phyloP scores from a whole-genome alignment of 2,797 vertebrate species.

The Orientallactaga sibirica region DNA sequence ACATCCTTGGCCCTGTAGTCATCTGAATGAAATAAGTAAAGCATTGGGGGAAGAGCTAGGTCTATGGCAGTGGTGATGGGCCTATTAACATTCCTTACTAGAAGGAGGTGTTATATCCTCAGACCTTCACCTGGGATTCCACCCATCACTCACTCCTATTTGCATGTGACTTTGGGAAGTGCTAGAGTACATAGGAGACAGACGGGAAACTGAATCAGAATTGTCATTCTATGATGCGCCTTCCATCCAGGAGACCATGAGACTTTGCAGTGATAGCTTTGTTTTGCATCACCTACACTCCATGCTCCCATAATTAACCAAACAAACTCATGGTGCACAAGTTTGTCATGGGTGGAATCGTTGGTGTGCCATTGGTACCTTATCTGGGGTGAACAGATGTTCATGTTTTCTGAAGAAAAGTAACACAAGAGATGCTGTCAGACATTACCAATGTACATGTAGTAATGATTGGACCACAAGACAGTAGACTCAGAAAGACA shows the following conservation, averaged over 20 bases:
- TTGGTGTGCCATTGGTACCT: neutral
- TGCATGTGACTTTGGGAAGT: no score
- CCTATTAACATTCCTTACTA: neutral
- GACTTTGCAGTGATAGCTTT: neutral
- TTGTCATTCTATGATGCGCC: neutral
- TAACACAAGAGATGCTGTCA: neutral
- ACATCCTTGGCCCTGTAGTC: neutral
- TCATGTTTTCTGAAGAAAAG: neutral
- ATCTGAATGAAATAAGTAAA: neutral
- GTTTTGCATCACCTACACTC: neutral
- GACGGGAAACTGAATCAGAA: no score
- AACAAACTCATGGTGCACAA: no score
- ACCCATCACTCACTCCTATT: neutral
- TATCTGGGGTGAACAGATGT: neutral
- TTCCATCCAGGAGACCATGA: neutral
- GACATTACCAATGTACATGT: neutral
- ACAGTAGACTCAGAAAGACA: neutral
- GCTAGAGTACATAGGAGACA: neutral
- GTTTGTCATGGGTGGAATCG: neutral
- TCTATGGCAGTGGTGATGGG: neutral
- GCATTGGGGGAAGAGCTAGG: neutral
- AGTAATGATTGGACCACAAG: neutral
- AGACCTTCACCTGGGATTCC: neutral
- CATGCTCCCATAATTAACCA: neutral
- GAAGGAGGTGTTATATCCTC: neutral